Conservation (phyloP, 2,888 invertebrate species). For the Leucophenga montana region DNA sequence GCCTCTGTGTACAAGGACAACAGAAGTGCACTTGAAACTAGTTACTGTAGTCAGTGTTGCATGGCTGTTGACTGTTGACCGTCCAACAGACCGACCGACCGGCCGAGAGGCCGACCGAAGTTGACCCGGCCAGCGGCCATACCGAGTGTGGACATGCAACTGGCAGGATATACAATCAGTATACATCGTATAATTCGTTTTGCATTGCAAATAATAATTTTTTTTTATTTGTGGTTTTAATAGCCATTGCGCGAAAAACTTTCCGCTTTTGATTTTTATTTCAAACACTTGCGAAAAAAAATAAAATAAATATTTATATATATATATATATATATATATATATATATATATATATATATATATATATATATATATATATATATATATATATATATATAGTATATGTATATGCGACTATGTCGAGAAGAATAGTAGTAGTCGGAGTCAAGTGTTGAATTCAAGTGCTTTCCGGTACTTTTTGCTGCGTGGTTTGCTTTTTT, state of each 20-base stretch:
- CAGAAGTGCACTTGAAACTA: conserved; percentile 52
- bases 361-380: not conserved
- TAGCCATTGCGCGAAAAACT: conserved; percentile 40
- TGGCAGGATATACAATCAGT: not conserved
- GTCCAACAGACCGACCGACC: not conserved
- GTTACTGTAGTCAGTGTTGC: conserved; percentile 51
- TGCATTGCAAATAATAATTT: conserved; percentile 12
- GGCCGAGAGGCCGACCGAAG: not conserved
- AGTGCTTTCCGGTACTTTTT: conserved; percentile 25
- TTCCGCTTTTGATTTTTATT: conserved; percentile 29
- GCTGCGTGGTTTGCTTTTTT: too few species aligned
- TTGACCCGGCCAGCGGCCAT: not conserved
- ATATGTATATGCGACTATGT: too few species aligned
- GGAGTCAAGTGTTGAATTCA: conserved; percentile 20
- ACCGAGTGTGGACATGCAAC: not conserved
- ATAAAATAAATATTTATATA: not conserved
- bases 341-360: not conserved
- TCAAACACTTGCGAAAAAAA: conserved; percentile 8
- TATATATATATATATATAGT: not conserved
- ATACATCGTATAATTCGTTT: conserved; percentile 5
- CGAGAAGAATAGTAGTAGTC: too few species aligned
- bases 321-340: not conserved
- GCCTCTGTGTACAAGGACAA: conserved; percentile 24
- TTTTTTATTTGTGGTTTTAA: conserved; percentile 46
- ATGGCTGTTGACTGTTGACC: conserved; percentile 25